phyloP scores from a whole-genome alignment of 1,140 invertebrate genomes.

The Ceratitis capitata region DNA sequence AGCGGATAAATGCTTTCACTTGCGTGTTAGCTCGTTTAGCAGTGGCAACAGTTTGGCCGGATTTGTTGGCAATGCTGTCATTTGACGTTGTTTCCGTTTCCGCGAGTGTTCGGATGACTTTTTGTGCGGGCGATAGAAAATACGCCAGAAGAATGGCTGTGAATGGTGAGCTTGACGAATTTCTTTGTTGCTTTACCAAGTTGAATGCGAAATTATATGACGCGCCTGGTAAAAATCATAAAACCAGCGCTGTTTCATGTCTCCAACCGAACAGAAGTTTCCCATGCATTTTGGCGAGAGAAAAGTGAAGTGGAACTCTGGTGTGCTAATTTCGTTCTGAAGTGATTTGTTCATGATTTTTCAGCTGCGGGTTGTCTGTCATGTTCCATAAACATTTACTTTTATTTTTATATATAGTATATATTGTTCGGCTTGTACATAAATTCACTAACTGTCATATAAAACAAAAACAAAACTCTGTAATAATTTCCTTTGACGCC shows the following conservation, averaged over 20 bases:
- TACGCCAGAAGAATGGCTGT: background rate
- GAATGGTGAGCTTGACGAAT: background rate
- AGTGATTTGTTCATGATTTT: conserved; percentile 11
- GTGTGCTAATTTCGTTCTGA: background rate
- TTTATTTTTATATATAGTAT: background rate
- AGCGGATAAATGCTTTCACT: no score
- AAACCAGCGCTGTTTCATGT: background rate
- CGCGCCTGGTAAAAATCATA: background rate
- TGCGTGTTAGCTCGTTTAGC: background rate
- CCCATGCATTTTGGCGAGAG: background rate
- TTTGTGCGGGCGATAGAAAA: background rate
- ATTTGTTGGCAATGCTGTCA: background rate
- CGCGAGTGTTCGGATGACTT: background rate
- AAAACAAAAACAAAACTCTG: background rate
- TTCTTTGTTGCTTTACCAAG: background rate
- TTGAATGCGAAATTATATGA: background rate
- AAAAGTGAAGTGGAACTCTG: background rate
- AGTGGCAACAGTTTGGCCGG: conserved; percentile 3
- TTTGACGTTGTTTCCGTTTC: conserved; percentile 1
- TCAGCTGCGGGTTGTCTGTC: background rate
- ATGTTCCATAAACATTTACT: background rate
- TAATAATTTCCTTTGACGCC: background rate
- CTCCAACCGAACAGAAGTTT: background rate
- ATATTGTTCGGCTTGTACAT: background rate
- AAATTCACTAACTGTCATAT: no score